Evolutionary conservation across 2,888 invertebrate species (phyloP).

Genomic region (Amblyjoppa fuscipennis): DNA sequence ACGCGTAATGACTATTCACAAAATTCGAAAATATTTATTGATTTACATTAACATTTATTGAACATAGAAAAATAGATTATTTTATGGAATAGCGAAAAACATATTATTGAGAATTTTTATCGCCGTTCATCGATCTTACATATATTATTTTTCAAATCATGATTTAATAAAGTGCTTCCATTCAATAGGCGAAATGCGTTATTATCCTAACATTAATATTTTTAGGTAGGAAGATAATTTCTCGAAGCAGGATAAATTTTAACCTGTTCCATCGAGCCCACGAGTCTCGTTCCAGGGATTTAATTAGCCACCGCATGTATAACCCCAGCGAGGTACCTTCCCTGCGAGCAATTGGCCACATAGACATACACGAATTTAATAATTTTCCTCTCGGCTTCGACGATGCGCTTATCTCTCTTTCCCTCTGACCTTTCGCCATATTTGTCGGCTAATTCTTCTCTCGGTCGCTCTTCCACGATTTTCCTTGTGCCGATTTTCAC

Average conservation of each 20-base stretch:
- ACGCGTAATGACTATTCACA: not conserved
- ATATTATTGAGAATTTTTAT: not conserved
- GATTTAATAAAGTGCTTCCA: not conserved
- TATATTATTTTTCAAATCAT: no score
- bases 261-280: not conserved
- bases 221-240: not conserved
- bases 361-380: conserved; percentile 51
- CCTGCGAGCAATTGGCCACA: conserved; percentile 46
- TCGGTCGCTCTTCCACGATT: not conserved
- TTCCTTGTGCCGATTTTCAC: not conserved
- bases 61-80: no score
- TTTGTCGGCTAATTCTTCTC: conserved; percentile 30
- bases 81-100: not conserved
- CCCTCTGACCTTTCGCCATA: conserved; percentile 40
- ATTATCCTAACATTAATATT: not conserved
- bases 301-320: conserved; percentile 48
- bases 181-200: no score
- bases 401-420: conserved; percentile 3
- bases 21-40: not conserved
- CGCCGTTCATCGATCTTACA: not conserved
- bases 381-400: conserved; percentile 46
- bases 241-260: not conserved
- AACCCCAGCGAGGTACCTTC: conserved; percentile 25
- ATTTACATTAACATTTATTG: not conserved
- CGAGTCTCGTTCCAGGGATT: conserved; percentile 24